Evolutionary conservation across 2,113 vertebrate genomes (phyloP), one percentile per base, ranked within the genome.

Genomic region (Silurus meridionalis): DNA sequence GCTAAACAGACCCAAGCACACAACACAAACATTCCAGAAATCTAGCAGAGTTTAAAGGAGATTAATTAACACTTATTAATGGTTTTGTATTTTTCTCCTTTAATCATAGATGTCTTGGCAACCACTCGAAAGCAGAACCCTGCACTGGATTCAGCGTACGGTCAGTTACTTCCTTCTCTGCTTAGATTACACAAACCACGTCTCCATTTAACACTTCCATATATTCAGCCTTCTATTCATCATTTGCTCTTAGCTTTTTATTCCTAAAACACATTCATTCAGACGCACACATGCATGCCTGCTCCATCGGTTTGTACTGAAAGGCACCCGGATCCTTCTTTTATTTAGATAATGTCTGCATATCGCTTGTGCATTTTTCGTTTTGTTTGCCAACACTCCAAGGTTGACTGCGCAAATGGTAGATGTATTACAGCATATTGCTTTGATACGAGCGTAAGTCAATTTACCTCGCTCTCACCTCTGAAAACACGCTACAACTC

Each of bases 61-160:
- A 5, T 25, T 28, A 50, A 78, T 21, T 21, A 19, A 13, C 74
- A 53, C 58, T 28, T 6, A n/a, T 84, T 66, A 55, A 69, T 86
- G 11, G 60, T 67, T 58, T 23, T 3, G 37, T 37, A 21, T 67
- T 52, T 64, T 71, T 83, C 28, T 88, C 5, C 89, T n/a, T 84
- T 80, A 66, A 64, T 74, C 91, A 13, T 92, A 96, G 95, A 95
- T 79, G 89, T 96, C 87, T 89, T 94, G 92, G 93, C 95, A 4
- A 95, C 95, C 11, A 95, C 95, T 7, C 93, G 95, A 61, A 95
- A 92, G 89, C 93, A 95, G 63, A 95, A 94, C 91, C 89, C 94
- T 3, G 92, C 93, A 0, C 92, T 93, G 8, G 95, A 96, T 83
- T 95, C 93, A 0, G 94, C 95, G 74, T 96, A 95, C 77, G 95